Evolutionary conservation across 2,797 vertebrate species (phyloP), one percentile per base, ranked within the genome.

Genomic region (Sciurus carolinensis): DNA sequence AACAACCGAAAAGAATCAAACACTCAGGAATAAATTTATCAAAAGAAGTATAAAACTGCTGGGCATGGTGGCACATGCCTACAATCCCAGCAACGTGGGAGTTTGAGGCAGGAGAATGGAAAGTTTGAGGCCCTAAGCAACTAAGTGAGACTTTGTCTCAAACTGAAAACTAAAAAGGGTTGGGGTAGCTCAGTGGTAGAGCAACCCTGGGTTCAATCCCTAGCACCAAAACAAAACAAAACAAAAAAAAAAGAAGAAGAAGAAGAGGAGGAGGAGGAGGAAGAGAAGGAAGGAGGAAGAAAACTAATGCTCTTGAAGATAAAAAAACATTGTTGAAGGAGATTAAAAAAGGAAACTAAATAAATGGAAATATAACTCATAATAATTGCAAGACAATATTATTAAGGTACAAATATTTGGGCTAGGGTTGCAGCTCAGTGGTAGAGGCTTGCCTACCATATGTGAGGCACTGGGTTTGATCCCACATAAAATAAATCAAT

Each of bases 21-120:
- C 83, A 73, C 7, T 83, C 26, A 64, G 36, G 33, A 90, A 94
- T 84, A 76, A 90, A 94, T 82, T 82, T 79, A 52, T n/a, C 52
- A 83, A 84, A 90, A 80, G 2, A 69, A 93, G 9, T 79, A 0
- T 24, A 24, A 59, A 59, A 59, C 57, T 59, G 24, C n/a, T 4
- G 7, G 24, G 24, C 14, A 0, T 39, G 7, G 14, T 59, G 20
- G 57, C 12, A 7, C 79, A 81, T 3, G 13, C 8, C 30, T 81
- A n/a, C 14, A 67, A 67, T 67, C 64, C 64, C 64, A 67, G 33
- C 30, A 15, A 15, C 9, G 22, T 28, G 30, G 30, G 39, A 26
- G 26, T 26, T 14, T 18, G 57, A 64, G 57, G 15, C 57, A 62
- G 36, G 26, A 42, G 24, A 24, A n/a, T 67, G 30, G 33, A 14